These are phyloP conservation scores for Hoplostethus mediterraneus DNA, from an alignment of 2,797 vertebrate species.

Conservation along the genomic window DNA sequence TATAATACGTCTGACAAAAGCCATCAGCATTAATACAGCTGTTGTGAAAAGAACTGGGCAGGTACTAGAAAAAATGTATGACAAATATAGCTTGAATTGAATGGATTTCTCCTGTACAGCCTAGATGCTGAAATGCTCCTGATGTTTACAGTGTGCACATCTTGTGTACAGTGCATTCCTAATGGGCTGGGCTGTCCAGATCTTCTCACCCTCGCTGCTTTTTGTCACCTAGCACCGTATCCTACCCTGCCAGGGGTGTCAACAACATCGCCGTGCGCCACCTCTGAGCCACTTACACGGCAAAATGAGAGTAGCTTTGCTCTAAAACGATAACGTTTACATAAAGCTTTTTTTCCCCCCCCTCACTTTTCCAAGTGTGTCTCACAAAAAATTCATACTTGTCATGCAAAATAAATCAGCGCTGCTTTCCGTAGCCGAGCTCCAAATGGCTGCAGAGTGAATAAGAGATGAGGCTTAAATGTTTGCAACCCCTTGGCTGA, in stretches of 20 bases:
- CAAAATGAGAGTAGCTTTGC: conserved; percentile 59
- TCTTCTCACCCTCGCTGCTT: conserved; percentile 1
- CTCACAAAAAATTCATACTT: conserved; percentile 86
- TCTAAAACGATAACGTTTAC: conserved; percentile 71
- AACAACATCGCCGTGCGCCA: conserved; percentile 54
- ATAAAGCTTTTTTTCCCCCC: conserved; percentile 63
- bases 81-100: background rate
- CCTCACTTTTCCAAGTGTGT: conserved; percentile 61
- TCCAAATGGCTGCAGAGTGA: conserved; percentile 85
- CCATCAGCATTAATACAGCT: background rate
- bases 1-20: too few species aligned
- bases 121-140: conserved; percentile 12
- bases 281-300: conserved; percentile 58
- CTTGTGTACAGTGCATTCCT: conserved; percentile 5
- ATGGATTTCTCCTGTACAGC: background rate
- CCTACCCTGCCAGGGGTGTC: conserved; percentile 51
- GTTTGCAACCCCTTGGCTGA: conserved; percentile 85
- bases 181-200: conserved; percentile 6
- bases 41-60: background rate
- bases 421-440: conserved; percentile 70
- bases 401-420: conserved; percentile 85
- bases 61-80: background rate
- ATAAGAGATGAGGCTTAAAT: conserved; percentile 88
- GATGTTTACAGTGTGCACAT: conserved; percentile 28
- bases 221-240: conserved; percentile 44